Conservation (phyloP, 2,797 vertebrate species). For the Microtus obscurus region DNA sequence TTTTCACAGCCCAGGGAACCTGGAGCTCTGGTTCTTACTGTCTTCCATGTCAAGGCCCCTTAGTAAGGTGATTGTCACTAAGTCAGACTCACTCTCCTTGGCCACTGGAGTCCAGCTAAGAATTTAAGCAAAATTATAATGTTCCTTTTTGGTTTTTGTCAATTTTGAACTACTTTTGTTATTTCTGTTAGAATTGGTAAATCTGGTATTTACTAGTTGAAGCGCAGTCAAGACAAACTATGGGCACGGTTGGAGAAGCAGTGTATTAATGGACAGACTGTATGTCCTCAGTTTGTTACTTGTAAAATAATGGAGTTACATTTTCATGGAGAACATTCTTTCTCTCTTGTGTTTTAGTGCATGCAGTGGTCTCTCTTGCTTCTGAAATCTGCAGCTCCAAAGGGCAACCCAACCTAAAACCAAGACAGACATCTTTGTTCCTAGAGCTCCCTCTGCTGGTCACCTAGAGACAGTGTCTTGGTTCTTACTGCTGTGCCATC, state of each 20-base stretch:
- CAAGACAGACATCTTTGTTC: background rate
- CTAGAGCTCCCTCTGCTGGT: conserved; percentile 54
- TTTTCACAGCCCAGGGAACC: fast-evolving
- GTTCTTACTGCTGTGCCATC: background rate
- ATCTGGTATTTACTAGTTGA: background rate
- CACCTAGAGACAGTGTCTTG: background rate
- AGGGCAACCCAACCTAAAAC: background rate
- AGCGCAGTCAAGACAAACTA: fast-evolving
- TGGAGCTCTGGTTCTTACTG: fast-evolving
- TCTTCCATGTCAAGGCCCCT: background rate
- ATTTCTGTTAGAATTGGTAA: background rate
- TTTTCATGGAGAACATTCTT: background rate
- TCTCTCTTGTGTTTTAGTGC: fast-evolving
- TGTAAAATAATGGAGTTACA: no score
- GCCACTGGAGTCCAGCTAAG: background rate
- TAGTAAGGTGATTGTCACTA: background rate
- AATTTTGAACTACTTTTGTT: background rate
- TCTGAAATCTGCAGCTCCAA: background rate
- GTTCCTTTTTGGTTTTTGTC: background rate
- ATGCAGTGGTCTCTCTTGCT: fast-evolving
- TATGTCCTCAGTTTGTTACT: background rate
- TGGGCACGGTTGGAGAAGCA: background rate
- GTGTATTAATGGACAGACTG: background rate
- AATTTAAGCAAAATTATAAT: background rate
- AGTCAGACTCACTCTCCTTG: background rate